A percentile compares a stretch with the other conserved stretches of the same genome.
These are phyloP conservation scores for Drosophila prolongata DNA, from an alignment of 2,888 invertebrate genomes.

Conservation along the genomic window DNA sequence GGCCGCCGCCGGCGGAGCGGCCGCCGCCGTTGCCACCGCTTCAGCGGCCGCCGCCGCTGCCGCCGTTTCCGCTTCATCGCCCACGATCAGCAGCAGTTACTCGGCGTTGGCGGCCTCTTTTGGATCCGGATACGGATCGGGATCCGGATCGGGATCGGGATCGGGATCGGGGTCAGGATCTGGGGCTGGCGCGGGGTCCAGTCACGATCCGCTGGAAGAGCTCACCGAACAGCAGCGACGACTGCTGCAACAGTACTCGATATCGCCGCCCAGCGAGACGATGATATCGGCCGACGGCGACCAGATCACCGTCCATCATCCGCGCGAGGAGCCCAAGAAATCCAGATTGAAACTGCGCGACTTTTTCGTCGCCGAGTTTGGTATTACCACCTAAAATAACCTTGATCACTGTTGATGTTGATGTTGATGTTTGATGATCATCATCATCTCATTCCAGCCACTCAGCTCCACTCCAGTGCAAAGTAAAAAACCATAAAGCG, in stretches of 20 bases:
- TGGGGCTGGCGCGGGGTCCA: not conserved
- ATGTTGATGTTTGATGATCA: slow-evolving; percentile 22
- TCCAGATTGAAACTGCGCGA: slow-evolving; percentile 92
- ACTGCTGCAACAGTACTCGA: slow-evolving; percentile 78
- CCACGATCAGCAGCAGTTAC: slow-evolving; percentile 23
- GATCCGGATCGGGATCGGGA: not conserved
- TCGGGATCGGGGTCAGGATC: slow-evolving; percentile 4
- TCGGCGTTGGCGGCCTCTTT: slow-evolving; percentile 7
- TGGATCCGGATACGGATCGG: not conserved
- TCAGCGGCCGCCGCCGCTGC: slow-evolving; percentile 39
- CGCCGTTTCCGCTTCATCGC: slow-evolving; percentile 25
- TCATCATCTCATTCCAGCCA: slow-evolving; percentile 1
- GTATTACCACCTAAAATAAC: slow-evolving; percentile 84
- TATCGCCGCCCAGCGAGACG: slow-evolving; percentile 81
- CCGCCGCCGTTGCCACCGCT: slow-evolving; percentile 43
- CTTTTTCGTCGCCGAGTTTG: slow-evolving; percentile 93
- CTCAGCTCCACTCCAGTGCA: slow-evolving; percentile 9
- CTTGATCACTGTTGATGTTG: slow-evolving; percentile 25
- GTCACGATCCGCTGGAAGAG: slow-evolving; percentile 69
- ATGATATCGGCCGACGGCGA: slow-evolving; percentile 83
- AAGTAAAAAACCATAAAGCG: slow-evolving; percentile 13
- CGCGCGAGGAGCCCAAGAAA: slow-evolving; percentile 91
- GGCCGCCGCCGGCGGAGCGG: slow-evolving; percentile 58
- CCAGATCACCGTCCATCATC: slow-evolving; percentile 86
- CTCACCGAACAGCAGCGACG: slow-evolving; percentile 82